A percentile compares a stretch with the other conserved stretches of the same genome.
These are phyloP conservation scores for Xanthia icteritia DNA, from an alignment of 2,888 invertebrate genomes.

Conservation along the genomic window DNA sequence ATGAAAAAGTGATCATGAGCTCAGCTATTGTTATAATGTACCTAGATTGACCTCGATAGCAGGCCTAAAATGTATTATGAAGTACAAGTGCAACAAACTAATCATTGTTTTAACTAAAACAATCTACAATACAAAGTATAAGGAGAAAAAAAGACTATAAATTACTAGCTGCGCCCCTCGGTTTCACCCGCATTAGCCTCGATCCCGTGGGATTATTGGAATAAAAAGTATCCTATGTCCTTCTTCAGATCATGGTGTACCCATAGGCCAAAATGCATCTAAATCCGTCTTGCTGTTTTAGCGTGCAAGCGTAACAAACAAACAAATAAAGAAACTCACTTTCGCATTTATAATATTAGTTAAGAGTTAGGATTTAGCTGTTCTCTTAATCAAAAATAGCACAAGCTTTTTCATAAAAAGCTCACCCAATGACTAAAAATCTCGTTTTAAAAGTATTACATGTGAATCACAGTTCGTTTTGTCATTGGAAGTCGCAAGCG, in stretches of 20 bases:
- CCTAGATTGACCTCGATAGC: background rate
- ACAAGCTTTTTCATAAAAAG: background rate
- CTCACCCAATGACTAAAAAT: background rate
- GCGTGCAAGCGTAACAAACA: too few relatives aligned
- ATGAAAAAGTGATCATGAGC: background rate
- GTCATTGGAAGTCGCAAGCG: constrained; percentile 5
- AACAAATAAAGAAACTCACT: too few relatives aligned
- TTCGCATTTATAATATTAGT: too few relatives aligned
- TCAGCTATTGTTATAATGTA: background rate
- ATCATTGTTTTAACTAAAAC: background rate
- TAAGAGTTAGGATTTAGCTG: too few relatives aligned
- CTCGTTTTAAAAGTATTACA: constrained; percentile 19
- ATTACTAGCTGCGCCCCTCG: too few relatives aligned
- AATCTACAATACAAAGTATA: background rate
- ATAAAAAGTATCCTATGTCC: too few relatives aligned
- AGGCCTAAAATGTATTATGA: background rate
- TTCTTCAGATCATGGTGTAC: too few relatives aligned
- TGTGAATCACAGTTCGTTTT: constrained; percentile 24
- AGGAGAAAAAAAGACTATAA: too few relatives aligned
- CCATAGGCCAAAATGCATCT: too few relatives aligned
- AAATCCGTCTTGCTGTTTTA: too few relatives aligned
- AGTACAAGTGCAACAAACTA: background rate
- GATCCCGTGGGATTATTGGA: too few relatives aligned
- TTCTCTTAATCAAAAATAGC: background rate
- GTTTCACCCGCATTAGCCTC: too few relatives aligned